phyloP scores from a whole-genome alignment of 2,888 invertebrate genomes.

The Erebia aethiops region DNA sequence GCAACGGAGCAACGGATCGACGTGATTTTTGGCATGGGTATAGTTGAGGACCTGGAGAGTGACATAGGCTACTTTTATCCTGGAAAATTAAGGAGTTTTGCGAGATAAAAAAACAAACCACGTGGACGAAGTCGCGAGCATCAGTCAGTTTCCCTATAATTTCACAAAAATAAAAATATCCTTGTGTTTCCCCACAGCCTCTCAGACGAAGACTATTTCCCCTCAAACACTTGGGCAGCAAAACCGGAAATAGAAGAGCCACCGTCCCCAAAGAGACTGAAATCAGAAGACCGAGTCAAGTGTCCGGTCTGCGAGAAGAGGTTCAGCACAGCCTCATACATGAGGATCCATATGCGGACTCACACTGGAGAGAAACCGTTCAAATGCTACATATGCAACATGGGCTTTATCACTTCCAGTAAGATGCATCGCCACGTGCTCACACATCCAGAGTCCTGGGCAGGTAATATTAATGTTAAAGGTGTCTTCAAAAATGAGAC shows the following conservation, averaged over 20 bases:
- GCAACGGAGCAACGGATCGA: too few relatives aligned
- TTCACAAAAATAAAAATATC: too few relatives aligned
- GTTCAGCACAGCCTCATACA: constrained; percentile 62
- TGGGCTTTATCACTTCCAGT: constrained; percentile 70
- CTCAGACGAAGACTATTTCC: constrained; percentile 73
- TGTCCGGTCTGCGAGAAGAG: constrained; percentile 63
- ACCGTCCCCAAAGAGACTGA: constrained; percentile 34
- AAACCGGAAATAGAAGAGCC: constrained; percentile 45
- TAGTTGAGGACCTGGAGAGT: too few relatives aligned
- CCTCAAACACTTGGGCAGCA: constrained; percentile 66
- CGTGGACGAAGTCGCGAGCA: too few relatives aligned
- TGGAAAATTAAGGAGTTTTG: too few relatives aligned
- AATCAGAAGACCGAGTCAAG: constrained; percentile 40
- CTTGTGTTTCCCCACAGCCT: constrained; percentile 44
- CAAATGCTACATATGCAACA: constrained; percentile 62
- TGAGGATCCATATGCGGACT: constrained; percentile 67
- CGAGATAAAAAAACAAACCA: too few relatives aligned
- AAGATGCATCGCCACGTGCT: constrained; percentile 73
- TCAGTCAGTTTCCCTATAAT: too few relatives aligned
- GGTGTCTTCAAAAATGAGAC: not conserved
- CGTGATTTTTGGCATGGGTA: too few relatives aligned
- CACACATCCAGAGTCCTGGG: constrained; percentile 60
- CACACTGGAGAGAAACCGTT: constrained; percentile 52
- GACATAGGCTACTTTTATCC: too few relatives aligned
- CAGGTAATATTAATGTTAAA: constrained; percentile 42